Evolutionary conservation across 2,113 vertebrate species (phyloP).

Genomic region (Numida meleagris): DNA sequence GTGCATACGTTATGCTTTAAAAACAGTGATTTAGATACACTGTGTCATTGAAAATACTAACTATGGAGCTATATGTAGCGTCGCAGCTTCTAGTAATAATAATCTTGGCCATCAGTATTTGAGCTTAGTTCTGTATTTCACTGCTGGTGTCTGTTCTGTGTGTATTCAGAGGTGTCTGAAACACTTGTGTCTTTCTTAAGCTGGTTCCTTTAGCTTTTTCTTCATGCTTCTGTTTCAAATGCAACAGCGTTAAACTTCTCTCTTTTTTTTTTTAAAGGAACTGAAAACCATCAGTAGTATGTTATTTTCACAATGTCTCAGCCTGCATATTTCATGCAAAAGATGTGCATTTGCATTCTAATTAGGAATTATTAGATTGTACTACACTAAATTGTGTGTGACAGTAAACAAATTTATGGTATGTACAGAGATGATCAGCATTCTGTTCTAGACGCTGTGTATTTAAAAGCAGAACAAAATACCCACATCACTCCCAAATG

Average conservation of each 20-base stretch:
- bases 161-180: neutral
- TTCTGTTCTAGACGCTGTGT: neutral
- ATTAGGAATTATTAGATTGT: neutral
- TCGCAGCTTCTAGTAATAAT: neutral
- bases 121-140: neutral
- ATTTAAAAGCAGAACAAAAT: neutral
- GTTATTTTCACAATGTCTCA: constrained; percentile 5
- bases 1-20: neutral
- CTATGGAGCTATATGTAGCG: neutral
- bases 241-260: neutral
- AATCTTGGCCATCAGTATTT: neutral
- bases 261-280: neutral
- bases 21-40: neutral
- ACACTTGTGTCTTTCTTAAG: neutral
- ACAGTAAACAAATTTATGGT: neutral
- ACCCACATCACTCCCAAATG: neutral
- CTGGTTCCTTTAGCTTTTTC: neutral
- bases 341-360: constrained; percentile 4
- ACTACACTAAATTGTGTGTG: neutral
- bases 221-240: neutral
- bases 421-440: neutral
- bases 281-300: neutral
- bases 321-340: neutral
- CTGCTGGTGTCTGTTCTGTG: neutral
- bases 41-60: neutral